These are phyloP conservation scores for Momotus momota DNA, from an alignment of 2,797 vertebrate genomes.

Conservation along the genomic window DNA sequence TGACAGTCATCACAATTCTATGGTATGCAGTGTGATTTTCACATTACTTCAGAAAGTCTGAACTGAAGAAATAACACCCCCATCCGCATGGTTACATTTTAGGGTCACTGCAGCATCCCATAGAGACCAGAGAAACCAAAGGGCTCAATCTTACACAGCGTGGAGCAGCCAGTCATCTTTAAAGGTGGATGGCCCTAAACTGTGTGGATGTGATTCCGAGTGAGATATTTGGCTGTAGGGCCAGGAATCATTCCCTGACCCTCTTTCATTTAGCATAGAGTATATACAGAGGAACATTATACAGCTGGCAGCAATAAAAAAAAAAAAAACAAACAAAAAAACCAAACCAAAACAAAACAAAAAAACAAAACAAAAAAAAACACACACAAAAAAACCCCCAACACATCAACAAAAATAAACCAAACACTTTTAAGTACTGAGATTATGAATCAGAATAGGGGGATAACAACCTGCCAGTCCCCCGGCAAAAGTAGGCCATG, in stretches of 20 bases:
- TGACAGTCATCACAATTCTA: neutral
- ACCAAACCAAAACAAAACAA: too few relatives aligned
- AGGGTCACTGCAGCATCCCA: neutral
- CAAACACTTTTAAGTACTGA: neutral
- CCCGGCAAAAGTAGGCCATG: neutral
- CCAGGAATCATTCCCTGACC: neutral
- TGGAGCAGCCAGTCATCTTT: neutral
- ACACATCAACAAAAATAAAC: too few relatives aligned
- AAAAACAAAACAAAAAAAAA: too few relatives aligned
- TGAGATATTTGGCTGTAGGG: neutral
- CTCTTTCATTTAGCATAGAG: neutral
- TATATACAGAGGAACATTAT: neutral
- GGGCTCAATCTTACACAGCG: neutral
- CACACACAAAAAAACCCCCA: too few relatives aligned
- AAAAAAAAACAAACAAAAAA: fast-evolving
- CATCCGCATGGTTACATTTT: neutral
- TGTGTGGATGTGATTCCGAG: neutral
- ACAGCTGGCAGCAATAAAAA: neutral
- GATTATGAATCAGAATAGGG: neutral
- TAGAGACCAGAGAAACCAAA: neutral
- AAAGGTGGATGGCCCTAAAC: neutral
- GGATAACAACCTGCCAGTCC: neutral
- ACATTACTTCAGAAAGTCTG: neutral
- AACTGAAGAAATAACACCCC: neutral
- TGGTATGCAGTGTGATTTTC: neutral